phyloP scores from a whole-genome alignment of 2,113 vertebrate genomes.

The Chinchilla lanigera region DNA sequence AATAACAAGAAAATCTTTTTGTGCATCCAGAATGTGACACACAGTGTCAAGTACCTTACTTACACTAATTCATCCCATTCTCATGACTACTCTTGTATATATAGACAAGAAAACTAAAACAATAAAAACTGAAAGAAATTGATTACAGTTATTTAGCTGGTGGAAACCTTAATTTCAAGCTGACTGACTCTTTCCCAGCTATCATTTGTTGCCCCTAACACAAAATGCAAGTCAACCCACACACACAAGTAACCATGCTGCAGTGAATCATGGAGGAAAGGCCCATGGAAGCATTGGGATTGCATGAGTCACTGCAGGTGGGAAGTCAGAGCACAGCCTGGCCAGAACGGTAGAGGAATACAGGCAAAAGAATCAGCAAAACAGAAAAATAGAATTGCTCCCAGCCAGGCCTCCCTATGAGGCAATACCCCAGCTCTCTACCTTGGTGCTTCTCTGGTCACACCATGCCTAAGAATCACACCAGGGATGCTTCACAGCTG shows the following conservation, averaged over 20 bases:
- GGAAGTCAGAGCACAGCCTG: not conserved
- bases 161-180: not conserved
- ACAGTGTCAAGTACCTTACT: not conserved
- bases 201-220: not conserved
- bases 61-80: not conserved
- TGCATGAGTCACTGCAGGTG: not conserved
- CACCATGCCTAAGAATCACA: not conserved
- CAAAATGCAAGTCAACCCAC: too few species aligned
- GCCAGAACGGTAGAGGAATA: not conserved
- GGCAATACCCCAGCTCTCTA: not conserved
- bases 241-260: not conserved
- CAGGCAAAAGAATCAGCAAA: not conserved
- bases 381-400: not conserved
- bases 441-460: not conserved
- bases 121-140: not conserved
- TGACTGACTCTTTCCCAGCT: not conserved
- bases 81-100: not conserved
- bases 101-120: not conserved
- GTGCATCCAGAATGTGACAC: not conserved
- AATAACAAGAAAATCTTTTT: not conserved
- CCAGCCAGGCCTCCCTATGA: not conserved
- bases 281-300: not conserved
- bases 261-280: not conserved
- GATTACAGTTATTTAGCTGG: not conserved
- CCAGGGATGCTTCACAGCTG: not conserved